Conservation (phyloP, 1,140 invertebrate species). For the Ceratoteleas bidentatus region DNA sequence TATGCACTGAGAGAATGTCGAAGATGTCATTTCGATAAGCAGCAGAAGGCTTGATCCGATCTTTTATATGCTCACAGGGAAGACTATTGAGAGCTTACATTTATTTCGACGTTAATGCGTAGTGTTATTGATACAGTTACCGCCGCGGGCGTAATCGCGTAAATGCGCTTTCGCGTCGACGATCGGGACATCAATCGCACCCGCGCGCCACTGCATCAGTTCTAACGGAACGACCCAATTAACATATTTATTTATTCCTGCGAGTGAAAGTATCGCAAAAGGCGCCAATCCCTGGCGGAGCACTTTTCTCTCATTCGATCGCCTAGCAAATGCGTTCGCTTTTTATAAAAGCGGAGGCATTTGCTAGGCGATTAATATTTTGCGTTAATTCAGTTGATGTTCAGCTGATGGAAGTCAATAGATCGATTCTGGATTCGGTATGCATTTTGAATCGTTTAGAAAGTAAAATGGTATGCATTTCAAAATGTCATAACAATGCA, state of each 20-base stretch:
- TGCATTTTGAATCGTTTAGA: too few relatives aligned
- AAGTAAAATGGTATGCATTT: not conserved
- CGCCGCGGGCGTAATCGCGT: conserved; percentile 24
- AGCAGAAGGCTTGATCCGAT: conserved; percentile 58
- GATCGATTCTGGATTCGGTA: too few relatives aligned
- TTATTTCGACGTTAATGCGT: conserved; percentile 60
- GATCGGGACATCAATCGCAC: conserved; percentile 21
- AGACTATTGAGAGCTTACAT: conserved; percentile 56
- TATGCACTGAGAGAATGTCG: conserved; percentile 64
- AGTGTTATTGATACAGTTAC: conserved; percentile 50
- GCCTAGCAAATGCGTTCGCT: too few relatives aligned
- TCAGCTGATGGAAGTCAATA: too few relatives aligned
- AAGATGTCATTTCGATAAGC: conserved; percentile 68
- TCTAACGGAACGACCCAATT: conserved; percentile 11
- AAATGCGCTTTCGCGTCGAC: conserved; percentile 26
- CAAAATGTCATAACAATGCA: too few relatives aligned
- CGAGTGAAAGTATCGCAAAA: not conserved
- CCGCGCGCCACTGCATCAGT: not conserved
- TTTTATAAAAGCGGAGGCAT: too few relatives aligned
- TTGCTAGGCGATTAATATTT: too few relatives aligned
- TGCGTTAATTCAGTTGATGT: too few relatives aligned
- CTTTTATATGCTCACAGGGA: conserved; percentile 43
- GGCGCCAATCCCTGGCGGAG: too few relatives aligned
- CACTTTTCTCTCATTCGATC: too few relatives aligned
- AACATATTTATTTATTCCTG: conserved; percentile 28